These are phyloP conservation scores for Lampris incognitus DNA, from an alignment of 2,113 vertebrate genomes.

Conservation along the genomic window DNA sequence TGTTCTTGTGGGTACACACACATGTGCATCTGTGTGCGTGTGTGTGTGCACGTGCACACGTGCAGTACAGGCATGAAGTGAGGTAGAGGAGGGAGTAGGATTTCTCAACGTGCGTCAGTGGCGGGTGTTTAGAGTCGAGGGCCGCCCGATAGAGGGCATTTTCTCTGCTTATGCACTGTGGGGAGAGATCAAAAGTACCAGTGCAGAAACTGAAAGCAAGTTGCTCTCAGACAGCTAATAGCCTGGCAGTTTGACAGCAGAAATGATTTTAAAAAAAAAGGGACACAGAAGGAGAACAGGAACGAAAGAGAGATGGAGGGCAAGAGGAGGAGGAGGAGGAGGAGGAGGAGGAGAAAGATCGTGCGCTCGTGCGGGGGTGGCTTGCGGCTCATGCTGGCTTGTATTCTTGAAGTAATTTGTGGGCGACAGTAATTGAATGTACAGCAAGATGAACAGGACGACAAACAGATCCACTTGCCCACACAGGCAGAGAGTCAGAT, in stretches of 20 bases:
- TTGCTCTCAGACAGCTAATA: conserved; percentile 30
- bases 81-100: conserved; percentile 19
- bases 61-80: background rate
- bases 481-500: conserved; percentile 63
- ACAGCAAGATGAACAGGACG: conserved; percentile 69
- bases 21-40: background rate
- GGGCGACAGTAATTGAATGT: conserved; percentile 77
- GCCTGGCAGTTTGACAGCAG: conserved; percentile 40
- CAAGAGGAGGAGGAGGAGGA: background rate
- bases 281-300: conserved; percentile 33
- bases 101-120: conserved; percentile 50
- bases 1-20: background rate
- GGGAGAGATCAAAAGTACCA: conserved; percentile 48
- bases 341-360: conserved; percentile 59
- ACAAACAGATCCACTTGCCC: conserved; percentile 64
- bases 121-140: conserved; percentile 49
- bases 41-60: background rate
- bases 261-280: conserved; percentile 41
- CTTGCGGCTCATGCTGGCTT: conserved; percentile 64
- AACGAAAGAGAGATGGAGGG: conserved; percentile 44
- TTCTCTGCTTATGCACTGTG: conserved; percentile 41
- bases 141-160: conserved; percentile 44
- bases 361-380: conserved; percentile 59
- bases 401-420: conserved; percentile 71
- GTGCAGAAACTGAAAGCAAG: conserved; percentile 35